These are phyloP conservation scores for Remorina albescens DNA, from an alignment of 2,797 vertebrate species.

Conservation along the genomic window DNA sequence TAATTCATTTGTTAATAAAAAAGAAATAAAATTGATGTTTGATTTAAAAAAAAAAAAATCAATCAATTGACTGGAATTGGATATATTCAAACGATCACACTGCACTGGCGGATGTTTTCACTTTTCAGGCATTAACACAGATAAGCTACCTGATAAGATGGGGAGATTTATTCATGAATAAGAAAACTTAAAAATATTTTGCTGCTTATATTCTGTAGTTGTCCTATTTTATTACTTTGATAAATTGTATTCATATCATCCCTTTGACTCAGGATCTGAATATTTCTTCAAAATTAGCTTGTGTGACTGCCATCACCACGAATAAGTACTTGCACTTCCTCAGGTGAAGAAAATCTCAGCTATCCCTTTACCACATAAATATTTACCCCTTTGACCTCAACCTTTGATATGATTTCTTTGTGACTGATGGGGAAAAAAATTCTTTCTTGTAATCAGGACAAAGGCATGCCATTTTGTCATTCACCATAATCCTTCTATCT, in stretches of 20 bases:
- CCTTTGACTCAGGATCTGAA: not conserved
- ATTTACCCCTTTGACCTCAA: slow-evolving; percentile 51
- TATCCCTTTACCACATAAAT: slow-evolving; percentile 13
- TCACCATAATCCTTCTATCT: slow-evolving; percentile 72
- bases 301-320: not conserved
- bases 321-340: not conserved
- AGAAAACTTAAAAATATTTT: not conserved
- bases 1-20: not conserved
- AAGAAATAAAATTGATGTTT: not conserved
- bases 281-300: not conserved
- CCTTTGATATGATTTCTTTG: slow-evolving; percentile 49
- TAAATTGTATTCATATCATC: not conserved
- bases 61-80: not conserved
- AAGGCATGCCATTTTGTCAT: slow-evolving; percentile 65
- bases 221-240: not conserved
- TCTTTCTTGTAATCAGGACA: slow-evolving; percentile 55
- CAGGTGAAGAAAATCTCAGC: not conserved
- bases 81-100: not conserved
- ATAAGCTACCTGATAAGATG: no score
- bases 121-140: no score
- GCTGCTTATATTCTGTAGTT: not conserved
- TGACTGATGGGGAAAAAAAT: slow-evolving; percentile 50
- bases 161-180: not conserved
- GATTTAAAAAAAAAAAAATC: not conserved
- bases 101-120: not conserved